Percentiles rank a stretch among this genome's conserved stretches.
These are phyloP conservation scores for Leucosticte australis DNA, from an alignment of 2,113 vertebrate species.

Conservation along the genomic window DNA sequence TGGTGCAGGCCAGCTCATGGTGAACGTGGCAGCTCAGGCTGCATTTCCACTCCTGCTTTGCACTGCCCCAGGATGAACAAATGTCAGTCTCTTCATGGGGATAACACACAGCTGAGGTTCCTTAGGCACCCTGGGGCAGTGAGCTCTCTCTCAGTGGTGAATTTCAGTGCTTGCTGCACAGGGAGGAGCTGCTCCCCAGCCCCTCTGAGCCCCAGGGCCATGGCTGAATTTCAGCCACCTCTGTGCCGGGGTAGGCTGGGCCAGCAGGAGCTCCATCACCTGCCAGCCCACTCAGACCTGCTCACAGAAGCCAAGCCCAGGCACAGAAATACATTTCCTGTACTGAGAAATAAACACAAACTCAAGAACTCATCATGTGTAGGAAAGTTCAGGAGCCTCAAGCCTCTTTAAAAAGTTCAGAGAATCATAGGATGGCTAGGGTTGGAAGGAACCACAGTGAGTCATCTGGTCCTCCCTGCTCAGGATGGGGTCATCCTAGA, in stretches of 20 bases:
- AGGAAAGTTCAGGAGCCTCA: neutral
- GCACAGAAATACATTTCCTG: neutral
- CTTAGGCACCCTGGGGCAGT: neutral
- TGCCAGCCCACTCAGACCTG: neutral
- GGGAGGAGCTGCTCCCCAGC: neutral
- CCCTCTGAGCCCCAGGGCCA: accelerated
- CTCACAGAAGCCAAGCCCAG: neutral
- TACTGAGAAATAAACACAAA: neutral
- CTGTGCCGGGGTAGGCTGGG: neutral
- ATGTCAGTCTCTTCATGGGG: no score
- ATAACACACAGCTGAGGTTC: neutral
- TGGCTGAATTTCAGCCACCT: neutral
- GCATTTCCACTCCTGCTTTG: neutral
- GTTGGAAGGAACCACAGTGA: neutral
- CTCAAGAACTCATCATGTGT: neutral
- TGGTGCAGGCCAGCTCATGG: neutral
- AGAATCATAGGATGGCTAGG: neutral
- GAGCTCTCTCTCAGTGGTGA: neutral
- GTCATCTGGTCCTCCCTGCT: neutral
- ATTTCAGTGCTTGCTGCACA: neutral
- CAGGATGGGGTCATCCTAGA: neutral
- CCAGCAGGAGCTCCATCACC: neutral
- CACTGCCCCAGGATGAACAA: neutral
- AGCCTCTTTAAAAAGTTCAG: neutral
- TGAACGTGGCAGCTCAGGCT: neutral